Base-by-base conservation (phyloP, 1,140 invertebrate genomes). In the Danaus plexippus region DNA sequence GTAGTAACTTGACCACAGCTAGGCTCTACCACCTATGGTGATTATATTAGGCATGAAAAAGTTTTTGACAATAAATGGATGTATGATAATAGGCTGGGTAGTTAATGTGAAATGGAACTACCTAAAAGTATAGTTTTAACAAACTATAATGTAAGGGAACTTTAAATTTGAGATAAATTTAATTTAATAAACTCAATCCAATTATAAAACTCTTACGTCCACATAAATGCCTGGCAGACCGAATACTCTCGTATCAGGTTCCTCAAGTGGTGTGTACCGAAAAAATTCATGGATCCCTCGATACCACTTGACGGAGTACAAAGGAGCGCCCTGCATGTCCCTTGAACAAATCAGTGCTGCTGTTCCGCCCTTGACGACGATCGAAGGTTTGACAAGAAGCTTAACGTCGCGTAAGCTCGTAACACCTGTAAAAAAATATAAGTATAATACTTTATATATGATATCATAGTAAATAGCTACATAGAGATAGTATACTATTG, bases 221-320 rank as follows among this genome's bases (percentile, higher is more conserved):
- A 95, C 91, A 68, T 91, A 80, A 45, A 94, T 91, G 52, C 93
- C 93, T 4, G 89, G 81, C 45, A 93, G 86, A 45, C 90, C 89
- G 80, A 95, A 95, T 53, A 90, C 89, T 74, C 92, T 94, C 1
- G 89, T 93, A 11, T 88, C 82, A 0, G 92, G 92, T 41, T 78
- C 87, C 61, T 94, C 92, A 49, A 87, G 90, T 0, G 93, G 93
- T 1, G 92, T 91, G 73, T 90, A 94, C 63, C 93, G 89, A 81
- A 93, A 94, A 84, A 94, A 94, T 80, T 95, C 93, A 66, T 90
- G 88, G 64, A 88, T 90, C 9, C 94, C 83, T 46, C 83, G 61
- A 50, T 82, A 85, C 81, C 83, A 86, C 59, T 86, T 85, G 8
- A 85, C 83, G 2, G 93, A 92, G 82, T 95, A 95, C 42, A 96